Evolutionary conservation across 2,113 vertebrate species (phyloP).

Genomic region (Piprites chloris): DNA sequence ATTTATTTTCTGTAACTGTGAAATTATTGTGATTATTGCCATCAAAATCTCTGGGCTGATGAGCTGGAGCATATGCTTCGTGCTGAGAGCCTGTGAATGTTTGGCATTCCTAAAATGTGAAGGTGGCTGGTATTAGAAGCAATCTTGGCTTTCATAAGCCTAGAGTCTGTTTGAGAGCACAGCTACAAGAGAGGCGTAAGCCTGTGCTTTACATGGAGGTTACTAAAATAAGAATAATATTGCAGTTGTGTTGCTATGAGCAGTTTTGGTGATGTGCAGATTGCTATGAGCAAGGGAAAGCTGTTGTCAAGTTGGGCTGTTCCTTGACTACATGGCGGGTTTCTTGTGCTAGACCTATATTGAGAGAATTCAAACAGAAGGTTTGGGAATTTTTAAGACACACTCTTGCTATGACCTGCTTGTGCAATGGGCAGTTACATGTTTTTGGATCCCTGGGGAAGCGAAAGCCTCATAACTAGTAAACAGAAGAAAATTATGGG

Average conservation of each 20-base stretch:
- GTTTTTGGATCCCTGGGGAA: neutral
- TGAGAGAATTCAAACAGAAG: neutral
- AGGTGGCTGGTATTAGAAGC: conserved; percentile 51
- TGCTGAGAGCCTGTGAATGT: conserved; percentile 38
- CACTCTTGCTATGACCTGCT: neutral
- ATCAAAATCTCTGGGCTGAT: conserved; percentile 37
- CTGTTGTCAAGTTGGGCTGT: neutral
- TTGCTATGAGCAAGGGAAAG: neutral
- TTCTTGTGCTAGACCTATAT: neutral
- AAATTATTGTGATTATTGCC: conserved; percentile 52
- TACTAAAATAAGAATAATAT: conserved; percentile 32
- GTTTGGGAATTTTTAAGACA: neutral
- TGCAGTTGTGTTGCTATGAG: conserved; percentile 33
- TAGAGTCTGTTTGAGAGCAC: neutral
- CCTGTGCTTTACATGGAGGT: conserved; percentile 6
- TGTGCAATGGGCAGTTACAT: neutral
- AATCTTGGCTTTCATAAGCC: conserved; percentile 40
- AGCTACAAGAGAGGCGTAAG: neutral
- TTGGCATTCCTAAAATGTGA: conserved; percentile 41
- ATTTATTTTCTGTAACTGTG: conserved; percentile 21
- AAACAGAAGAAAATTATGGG: neutral
- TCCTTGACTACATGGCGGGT: neutral
- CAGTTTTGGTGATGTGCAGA: neutral
- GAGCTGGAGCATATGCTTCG: conserved; percentile 22
- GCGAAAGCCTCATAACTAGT: neutral